Base-by-base conservation (phyloP, 2,888 invertebrate species). In the Alloplasta piceator region DNA sequence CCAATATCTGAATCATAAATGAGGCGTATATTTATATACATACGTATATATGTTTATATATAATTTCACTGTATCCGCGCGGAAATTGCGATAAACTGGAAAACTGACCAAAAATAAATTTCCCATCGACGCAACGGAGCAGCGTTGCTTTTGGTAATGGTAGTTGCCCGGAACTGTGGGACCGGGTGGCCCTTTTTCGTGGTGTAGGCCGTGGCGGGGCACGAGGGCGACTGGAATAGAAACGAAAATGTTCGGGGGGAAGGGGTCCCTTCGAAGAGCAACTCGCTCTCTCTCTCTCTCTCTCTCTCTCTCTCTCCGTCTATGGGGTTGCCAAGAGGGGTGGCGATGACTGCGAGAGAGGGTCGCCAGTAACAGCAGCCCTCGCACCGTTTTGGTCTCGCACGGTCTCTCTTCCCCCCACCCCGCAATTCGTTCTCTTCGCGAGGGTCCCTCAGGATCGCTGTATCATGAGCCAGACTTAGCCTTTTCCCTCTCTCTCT, bases 151-250 rank as follows among this genome's bases (percentile, higher is more conserved):
- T 66, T 67, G 43, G 16, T 14, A 26, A 26, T 26, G 3, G 56
- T 12, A 46, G 71, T 58, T 58, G 55, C 26, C 68, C 63, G 38
- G 55, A 26, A 26, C 71, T 70, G 39, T 58, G 71, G 80, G 73
- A 81, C 81, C 81, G 71, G 78, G 70, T 78, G 81, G 81, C 81
- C 81, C 81, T 75, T 80, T 82, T 78, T 78, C 78, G 81, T 82
- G 26, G 78, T 83, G 84, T 83, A 80, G 78, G 75, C 83, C 74
- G 82, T 63, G 79, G 63, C 82, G 74, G 80, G 73, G 79, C 83
- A 83, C 82, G 82, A 82, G 80, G 85, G 86, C 87, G 87, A 89
- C 90, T 89, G 90, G 86, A 87, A 87, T 87, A 86, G 84, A 86
- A 89, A 87, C 86, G 86, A 89, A 90, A 89, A 87, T 89, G 89